Evolutionary conservation across 35 echinoderm and acorn worm species (phyloP).

Genomic region (Heliocidaris tuberculata): DNA sequence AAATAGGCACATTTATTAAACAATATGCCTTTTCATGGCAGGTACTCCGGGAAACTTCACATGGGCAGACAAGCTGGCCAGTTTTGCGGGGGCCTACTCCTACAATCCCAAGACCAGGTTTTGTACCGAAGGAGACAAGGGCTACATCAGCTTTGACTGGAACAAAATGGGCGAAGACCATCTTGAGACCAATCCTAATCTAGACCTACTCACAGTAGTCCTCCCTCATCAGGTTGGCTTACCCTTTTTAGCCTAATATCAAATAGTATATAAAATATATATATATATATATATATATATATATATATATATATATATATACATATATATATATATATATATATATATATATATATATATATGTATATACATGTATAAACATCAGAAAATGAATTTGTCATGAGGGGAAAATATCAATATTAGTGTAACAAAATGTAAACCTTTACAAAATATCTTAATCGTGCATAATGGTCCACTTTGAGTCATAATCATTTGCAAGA

Average conservation of each 20-base stretch:
- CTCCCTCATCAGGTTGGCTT: conserved; percentile 82
- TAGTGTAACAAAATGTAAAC: no score
- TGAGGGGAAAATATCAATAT: no score
- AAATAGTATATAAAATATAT: neutral
- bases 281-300: neutral
- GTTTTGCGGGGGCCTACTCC: conserved; percentile 72
- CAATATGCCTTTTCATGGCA: neutral
- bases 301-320: neutral
- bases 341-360: neutral
- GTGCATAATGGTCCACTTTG: no score
- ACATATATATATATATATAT: neutral
- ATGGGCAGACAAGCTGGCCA: conserved; percentile 19
- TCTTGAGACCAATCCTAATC: conserved; percentile 50
- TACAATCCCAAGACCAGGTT: conserved; percentile 82
- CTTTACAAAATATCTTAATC: no score
- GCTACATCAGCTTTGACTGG: conserved; percentile 90
- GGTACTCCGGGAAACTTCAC: conserved; percentile 61
- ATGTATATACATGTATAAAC: no score
- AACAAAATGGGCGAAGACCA: conserved; percentile 66
- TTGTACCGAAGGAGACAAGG: conserved; percentile 64
- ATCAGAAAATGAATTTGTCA: no score
- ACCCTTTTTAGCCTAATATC: neutral
- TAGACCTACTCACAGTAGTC: conserved; percentile 62
- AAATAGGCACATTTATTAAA: no score
- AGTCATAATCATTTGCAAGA: no score